phyloP scores from a whole-genome alignment of 2,888 invertebrate species.

The Nesidiocoris tenuis region DNA sequence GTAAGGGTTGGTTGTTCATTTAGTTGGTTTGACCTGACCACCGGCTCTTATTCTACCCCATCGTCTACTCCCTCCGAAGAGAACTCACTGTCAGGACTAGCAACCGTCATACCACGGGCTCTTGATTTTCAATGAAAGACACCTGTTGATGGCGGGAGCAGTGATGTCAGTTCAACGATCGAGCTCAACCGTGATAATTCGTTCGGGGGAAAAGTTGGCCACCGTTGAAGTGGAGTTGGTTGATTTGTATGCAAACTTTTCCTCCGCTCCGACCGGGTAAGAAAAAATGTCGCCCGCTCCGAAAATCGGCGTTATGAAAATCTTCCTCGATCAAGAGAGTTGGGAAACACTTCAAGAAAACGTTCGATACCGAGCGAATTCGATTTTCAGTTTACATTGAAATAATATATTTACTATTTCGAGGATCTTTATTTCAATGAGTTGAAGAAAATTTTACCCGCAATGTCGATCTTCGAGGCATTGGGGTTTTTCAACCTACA shows the following conservation, averaged over 20 bases:
- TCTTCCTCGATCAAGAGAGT: no score
- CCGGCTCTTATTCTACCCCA: background rate
- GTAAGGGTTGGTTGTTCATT: background rate
- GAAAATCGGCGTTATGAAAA: no score
- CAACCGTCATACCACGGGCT: background rate
- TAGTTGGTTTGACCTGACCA: conserved; percentile 12
- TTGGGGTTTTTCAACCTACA: no score
- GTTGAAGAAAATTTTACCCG: no score
- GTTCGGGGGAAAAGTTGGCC: background rate
- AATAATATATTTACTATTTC: no score
- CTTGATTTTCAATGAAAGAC: conserved; percentile 1
- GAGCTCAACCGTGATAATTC: background rate
- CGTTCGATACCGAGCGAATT: no score
- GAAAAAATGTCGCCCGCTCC: no score
- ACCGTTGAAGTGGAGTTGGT: background rate
- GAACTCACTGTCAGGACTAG: background rate
- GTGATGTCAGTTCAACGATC: background rate
- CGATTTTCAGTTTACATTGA: no score
- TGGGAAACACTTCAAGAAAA: no score
- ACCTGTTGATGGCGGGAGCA: conserved; percentile 14
- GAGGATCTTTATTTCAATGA: no score
- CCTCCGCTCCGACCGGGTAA: background rate
- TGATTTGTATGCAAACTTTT: conserved; percentile 3
- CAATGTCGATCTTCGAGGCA: no score
- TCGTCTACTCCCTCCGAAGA: background rate